Evolutionary conservation across 2,888 invertebrate genomes (phyloP), one percentile per base, ranked within the genome.

Genomic region (Argyra leucocephala): DNA sequence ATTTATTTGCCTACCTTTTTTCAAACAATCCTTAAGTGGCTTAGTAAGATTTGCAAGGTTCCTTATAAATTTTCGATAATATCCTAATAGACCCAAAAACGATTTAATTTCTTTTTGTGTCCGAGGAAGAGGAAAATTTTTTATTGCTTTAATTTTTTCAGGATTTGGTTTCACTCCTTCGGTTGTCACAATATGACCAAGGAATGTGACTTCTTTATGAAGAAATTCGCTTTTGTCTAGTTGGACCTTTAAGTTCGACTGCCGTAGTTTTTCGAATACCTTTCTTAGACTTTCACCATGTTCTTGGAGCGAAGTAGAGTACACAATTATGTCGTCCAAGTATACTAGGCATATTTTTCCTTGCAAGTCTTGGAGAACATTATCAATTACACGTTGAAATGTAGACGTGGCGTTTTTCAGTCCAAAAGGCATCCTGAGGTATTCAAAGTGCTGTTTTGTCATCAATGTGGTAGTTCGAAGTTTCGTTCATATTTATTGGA

Each of bases 151-250:
- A 6, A 73, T 72, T 69, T 76, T 76, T 0, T 70, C 69, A 0
- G 74, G 74, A 63, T 76, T 74, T 9, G 76, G 75, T 64, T 69
- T 73, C 15, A 75, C 70, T 10, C 73, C 74, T 1, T 76, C 71
- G 1, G 72, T 67, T 5, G 75, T 72, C 10, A 78, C 69, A 6
- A 76, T 65, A 63, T 75, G 75, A 6, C 77, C 75, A 21, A 77
- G 63, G 66, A 71, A 77, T 21, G 68, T 67, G 0, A 74, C 69
- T 69, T 72, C 69, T 63, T 70, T 71, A 7, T 63, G 24, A 7
- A 73, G 61, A 62, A 74, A 74, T 66, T 73, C 68, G 3, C 66
- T 70, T 65, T 74, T 73, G 24, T 73, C 71, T 1, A 71, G 24
- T 63, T 73, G 71, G 1, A 73, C 65, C 69, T 72, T 71, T 9